Evolutionary conservation across 1,140 invertebrate genomes (phyloP), one percentile per base, ranked within the genome.

Genomic region (Procambarus virginalis): DNA sequence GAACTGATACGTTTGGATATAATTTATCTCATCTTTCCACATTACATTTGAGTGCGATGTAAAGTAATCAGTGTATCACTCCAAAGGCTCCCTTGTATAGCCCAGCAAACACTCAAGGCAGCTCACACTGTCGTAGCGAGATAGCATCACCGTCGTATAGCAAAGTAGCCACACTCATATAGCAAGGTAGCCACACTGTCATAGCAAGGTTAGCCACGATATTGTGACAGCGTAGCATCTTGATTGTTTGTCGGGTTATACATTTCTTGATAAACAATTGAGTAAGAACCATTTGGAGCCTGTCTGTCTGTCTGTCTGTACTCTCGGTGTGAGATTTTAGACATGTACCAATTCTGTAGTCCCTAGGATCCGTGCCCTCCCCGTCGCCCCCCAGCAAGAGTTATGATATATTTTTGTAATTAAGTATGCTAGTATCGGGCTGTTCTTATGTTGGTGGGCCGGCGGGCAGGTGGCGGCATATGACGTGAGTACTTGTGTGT

Each of bases 401-500:
- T 85, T 85, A 85, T 77, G 84, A 85, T 85, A 85, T 85, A 85
- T 85, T 85, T 85, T 85, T 85, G 84, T 85, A 85, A 85, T 85
- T 46, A 34, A 45, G 48, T 85, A 76, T 55, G 70, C 51, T 58
- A 76, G 84, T 85, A 85, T 85, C 73, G 73, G 84, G 84, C 84
- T 70, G 84, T 70, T 76, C 76, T 76, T 70, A 75, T 73, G 51
- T 85, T 85, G 84, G 55, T 58, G 84, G 70, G 84, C 84, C 58
- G 84, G 84, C 55, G 75, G 75, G 73, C 73, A n/a, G 34, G n/a
- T n/a, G n/a, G n/a, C 22, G 5, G 34, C n/a, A 22, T 73, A 12
- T 17, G 68, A 70, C n/a, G 68, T 70, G n/a, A 17, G 22, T 5
- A 22, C 68, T 10, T 70, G 68, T 73, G n/a, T 73, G 68, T 73